phyloP scores from a whole-genome alignment of 2,797 vertebrate genomes.

The Uromys caudimaculatus region DNA sequence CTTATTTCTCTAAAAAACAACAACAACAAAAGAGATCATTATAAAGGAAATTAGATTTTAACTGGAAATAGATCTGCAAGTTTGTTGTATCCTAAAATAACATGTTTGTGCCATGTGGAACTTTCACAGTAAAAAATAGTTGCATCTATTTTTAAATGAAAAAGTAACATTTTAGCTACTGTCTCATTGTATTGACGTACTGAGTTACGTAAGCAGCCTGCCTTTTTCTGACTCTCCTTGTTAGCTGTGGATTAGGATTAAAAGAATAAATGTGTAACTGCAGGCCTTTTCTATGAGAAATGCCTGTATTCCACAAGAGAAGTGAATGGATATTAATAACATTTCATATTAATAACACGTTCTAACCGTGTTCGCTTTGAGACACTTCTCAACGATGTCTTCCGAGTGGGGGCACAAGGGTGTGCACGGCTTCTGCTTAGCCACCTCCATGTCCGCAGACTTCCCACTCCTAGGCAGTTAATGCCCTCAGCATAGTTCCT shows the following conservation, averaged over 20 bases:
- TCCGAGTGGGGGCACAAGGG: not conserved
- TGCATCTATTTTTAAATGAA: constrained; percentile 63
- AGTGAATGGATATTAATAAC: not conserved
- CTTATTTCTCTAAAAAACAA: constrained; percentile 5
- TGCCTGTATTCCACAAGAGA: not conserved
- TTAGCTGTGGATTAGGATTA: not conserved
- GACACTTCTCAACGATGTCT: not conserved
- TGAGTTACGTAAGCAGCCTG: not conserved
- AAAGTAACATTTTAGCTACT: constrained; percentile 28
- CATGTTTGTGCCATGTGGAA: not conserved
- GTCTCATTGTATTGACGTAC: constrained; percentile 15
- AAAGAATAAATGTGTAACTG: not conserved
- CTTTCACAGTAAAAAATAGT: constrained; percentile 52
- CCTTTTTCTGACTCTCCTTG: not conserved
- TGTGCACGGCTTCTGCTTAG: not conserved
- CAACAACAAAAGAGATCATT: not conserved
- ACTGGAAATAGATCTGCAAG: not conserved
- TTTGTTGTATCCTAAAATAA: constrained; percentile 63
- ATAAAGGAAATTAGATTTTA: constrained; percentile 22
- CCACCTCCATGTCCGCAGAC: not conserved
- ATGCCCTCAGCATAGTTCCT: not conserved
- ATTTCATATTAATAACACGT: constrained; percentile 21
- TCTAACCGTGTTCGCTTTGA: not conserved
- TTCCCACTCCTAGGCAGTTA: not conserved
- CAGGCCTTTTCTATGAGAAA: not conserved